A percentile compares a stretch with the other conserved stretches of the same genome.
Evolutionary conservation across 1,140 invertebrate genomes (phyloP).

Genomic region (Zaprionus kolodkinae): DNA sequence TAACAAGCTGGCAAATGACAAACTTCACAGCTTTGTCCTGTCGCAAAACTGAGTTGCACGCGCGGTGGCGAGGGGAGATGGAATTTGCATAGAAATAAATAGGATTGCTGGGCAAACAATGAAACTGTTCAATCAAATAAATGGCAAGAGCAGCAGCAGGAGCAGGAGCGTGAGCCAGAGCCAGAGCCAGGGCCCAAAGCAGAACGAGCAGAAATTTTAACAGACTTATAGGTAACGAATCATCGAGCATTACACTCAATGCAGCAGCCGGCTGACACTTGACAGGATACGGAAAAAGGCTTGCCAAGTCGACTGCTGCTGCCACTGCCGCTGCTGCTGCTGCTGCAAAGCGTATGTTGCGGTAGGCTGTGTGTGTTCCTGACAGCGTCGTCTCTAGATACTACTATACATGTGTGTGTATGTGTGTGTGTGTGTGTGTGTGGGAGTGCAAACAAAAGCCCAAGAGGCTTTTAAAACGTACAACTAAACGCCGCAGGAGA

Average conservation of each 20-base stretch:
- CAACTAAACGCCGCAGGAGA: conserved; percentile 48
- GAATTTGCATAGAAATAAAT: conserved; percentile 61
- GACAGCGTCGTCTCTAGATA: not conserved
- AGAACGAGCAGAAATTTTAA: conserved; percentile 19
- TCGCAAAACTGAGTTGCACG: not conserved
- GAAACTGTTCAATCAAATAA: conserved; percentile 61
- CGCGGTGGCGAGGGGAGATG: not conserved
- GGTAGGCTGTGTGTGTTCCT: not conserved
- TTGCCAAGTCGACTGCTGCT: conserved; percentile 42
- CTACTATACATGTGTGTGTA: not conserved
- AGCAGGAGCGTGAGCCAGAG: no score
- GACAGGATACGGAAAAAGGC: conserved; percentile 69
- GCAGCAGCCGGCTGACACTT: conserved; percentile 43
- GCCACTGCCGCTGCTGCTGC: not conserved
- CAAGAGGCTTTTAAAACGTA: conserved; percentile 66
- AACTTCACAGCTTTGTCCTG: conserved; percentile 8
- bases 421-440: not conserved
- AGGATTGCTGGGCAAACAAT: conserved; percentile 50
- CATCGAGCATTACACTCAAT: conserved; percentile 34
- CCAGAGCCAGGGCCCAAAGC: not conserved
- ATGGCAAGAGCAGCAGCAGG: conserved; percentile 29
- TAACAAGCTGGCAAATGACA: conserved; percentile 21
- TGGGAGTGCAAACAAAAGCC: conserved; percentile 56
- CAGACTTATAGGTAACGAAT: conserved; percentile 27
- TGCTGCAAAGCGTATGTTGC: conserved; percentile 5